Conservation (phyloP, 2,797 vertebrate genomes). For the Agapornis canus region DNA sequence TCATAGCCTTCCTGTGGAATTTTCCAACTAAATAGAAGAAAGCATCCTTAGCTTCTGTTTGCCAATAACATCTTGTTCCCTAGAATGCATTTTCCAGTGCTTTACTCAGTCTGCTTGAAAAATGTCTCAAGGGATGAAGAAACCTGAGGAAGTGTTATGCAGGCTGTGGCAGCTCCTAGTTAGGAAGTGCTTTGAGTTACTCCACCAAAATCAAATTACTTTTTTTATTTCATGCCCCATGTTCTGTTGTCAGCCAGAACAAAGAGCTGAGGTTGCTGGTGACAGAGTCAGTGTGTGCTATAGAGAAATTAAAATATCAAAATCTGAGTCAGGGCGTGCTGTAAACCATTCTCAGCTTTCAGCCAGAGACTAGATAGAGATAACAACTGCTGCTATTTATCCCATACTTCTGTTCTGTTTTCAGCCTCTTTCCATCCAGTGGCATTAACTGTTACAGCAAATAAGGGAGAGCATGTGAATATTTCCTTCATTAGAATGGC, state of each 20-base stretch:
- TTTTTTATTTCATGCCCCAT: not conserved
- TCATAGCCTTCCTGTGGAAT: not conserved
- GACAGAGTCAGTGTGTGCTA: not conserved
- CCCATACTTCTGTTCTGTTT: constrained; percentile 29
- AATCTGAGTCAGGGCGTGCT: not conserved
- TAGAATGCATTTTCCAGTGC: not conserved
- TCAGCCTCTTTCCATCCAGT: constrained; percentile 84
- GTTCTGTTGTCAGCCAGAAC: not conserved
- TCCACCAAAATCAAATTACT: not conserved
- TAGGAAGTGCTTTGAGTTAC: not conserved
- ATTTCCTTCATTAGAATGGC: constrained; percentile 82
- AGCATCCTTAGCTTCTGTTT: not conserved
- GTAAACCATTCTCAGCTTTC: not conserved
- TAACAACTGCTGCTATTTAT: not conserved
- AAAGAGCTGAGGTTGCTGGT: not conserved
- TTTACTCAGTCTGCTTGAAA: not conserved
- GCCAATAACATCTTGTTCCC: not conserved
- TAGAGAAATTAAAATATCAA: not conserved
- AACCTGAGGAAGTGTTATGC: not conserved
- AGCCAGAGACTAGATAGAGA: not conserved
- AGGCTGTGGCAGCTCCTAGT: not conserved
- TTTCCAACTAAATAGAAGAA: not conserved
- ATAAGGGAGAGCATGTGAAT: constrained; percentile 82
- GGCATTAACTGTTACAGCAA: constrained; percentile 85
- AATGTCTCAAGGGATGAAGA: not conserved